Percentiles rank a stretch among this genome's conserved stretches.
Evolutionary conservation across 23 tunicate species (phyloP).

Genomic region (Halocynthia roretzi): DNA sequence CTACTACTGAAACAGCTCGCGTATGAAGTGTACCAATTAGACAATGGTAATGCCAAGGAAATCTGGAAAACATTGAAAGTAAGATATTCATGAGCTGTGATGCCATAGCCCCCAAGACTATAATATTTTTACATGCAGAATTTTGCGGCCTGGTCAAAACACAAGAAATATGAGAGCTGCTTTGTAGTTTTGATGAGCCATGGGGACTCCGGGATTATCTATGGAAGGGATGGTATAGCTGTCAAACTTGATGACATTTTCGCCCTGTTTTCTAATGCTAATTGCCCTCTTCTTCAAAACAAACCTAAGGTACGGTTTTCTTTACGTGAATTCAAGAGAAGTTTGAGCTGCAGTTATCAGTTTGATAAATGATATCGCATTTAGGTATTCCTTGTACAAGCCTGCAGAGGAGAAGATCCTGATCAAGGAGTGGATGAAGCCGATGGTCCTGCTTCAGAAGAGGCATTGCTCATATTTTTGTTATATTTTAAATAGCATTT

Average conservation of each 20-base stretch:
- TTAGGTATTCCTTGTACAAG: constrained; percentile 67
- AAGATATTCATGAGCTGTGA: neutral
- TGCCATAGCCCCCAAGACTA: neutral
- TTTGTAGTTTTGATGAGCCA: constrained; percentile 72
- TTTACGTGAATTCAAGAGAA: neutral
- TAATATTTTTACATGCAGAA: constrained; percentile 20
- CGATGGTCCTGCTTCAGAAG: constrained; percentile 29
- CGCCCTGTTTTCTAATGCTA: constrained; percentile 54
- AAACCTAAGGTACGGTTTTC: constrained; percentile 73
- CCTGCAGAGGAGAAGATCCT: constrained; percentile 57
- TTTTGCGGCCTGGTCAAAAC: constrained; percentile 56
- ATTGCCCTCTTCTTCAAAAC: constrained; percentile 69
- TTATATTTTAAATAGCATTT: neutral
- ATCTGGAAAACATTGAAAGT: constrained; percentile 53
- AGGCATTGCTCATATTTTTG: neutral
- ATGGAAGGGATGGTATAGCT: constrained; percentile 53
- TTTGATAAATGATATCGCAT: neutral
- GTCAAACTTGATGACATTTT: constrained; percentile 38
- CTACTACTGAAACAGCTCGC: constrained; percentile 49
- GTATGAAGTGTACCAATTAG: constrained; percentile 28
- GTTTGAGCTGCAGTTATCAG: neutral
- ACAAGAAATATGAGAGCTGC: constrained; percentile 19
- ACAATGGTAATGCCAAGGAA: constrained; percentile 49
- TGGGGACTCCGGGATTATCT: constrained; percentile 62
- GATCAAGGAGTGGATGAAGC: constrained; percentile 75